Base-by-base conservation (phyloP, 2,888 invertebrate genomes). In the Mongoloraphidia duomilia region DNA sequence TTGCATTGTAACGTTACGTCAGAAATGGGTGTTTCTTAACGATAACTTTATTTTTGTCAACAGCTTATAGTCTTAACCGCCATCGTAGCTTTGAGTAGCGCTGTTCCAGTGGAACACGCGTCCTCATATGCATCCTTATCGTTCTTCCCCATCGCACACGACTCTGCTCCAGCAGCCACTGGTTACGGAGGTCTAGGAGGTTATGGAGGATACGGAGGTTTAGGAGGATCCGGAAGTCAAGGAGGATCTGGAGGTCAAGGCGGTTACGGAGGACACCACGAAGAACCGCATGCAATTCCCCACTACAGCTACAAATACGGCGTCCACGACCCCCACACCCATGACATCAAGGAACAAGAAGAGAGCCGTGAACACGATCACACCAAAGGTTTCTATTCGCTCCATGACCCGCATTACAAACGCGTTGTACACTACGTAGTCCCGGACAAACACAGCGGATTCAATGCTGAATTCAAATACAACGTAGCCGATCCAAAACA, bases 401-500 rank as follows among this genome's bases (percentile, higher is more conserved):
- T 56, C 33, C 55, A 56, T 44, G 51, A 51, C 37, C 56, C 55
- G 49, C 53, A 57, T 49, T 52, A 57, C 44, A 54, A 52, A 12
- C 58, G 60, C 34, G 52, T 53, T 26, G 59, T 59, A 34, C 55
- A 59, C 44, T 60, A 60, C 51, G 54, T 53, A 42, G 56, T 59
- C 42, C 26, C 26, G 26, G 60, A 60, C 47, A 53, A 56, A 42
- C 52, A 53, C 14, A 54, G 51, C 43, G 55, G 55, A 34, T 56
- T 58, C 47, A 55, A 56, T 42, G 58, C 58, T 47, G 47, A 55
- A 39, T 56, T 57, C 12, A 47, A 52, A 36, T 49, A 41, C 41
- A 10, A 41, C 6, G 12, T 26, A 3, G 14, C 41, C 12, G 14
- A 41, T 9, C 26, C 26, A n/a, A 41, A 26, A 17, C 41, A 41